These are phyloP conservation scores for Monarcha castaneiventris DNA, from an alignment of 2,113 vertebrate genomes.

Conservation along the genomic window DNA sequence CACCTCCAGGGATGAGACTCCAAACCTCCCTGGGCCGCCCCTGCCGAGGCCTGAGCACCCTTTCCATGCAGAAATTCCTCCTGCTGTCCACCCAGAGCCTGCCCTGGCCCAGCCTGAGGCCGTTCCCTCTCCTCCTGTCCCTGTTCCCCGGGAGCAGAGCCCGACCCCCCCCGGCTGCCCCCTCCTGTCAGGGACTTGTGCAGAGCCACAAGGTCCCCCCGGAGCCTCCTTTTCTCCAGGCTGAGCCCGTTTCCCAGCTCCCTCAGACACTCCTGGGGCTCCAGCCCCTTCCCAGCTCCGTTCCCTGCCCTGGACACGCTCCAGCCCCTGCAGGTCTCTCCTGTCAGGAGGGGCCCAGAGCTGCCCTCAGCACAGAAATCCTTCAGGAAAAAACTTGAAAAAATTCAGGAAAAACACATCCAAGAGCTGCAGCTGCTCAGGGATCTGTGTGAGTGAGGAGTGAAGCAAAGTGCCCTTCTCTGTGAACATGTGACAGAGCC, in stretches of 20 bases:
- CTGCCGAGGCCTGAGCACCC: background rate
- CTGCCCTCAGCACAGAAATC: background rate
- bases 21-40: background rate
- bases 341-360: background rate
- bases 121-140: background rate
- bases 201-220: too few relatives aligned
- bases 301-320: background rate
- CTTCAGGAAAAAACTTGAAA: background rate
- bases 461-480: background rate
- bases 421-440: background rate
- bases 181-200: too few relatives aligned
- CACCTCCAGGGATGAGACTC: background rate
- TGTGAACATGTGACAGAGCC: fast-evolving
- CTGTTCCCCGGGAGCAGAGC: background rate
- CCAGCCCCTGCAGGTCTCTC: background rate
- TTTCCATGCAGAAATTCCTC: background rate
- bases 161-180: too few relatives aligned
- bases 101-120: background rate
- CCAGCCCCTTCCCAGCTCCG: background rate
- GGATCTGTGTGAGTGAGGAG: background rate
- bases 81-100: background rate
- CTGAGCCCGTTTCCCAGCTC: too few relatives aligned
- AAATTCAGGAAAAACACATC: background rate
- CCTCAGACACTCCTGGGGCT: too few relatives aligned
- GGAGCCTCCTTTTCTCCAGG: too few relatives aligned